These are phyloP conservation scores for Megathymus violae DNA, from an alignment of 1,140 invertebrate species.

Conservation along the genomic window DNA sequence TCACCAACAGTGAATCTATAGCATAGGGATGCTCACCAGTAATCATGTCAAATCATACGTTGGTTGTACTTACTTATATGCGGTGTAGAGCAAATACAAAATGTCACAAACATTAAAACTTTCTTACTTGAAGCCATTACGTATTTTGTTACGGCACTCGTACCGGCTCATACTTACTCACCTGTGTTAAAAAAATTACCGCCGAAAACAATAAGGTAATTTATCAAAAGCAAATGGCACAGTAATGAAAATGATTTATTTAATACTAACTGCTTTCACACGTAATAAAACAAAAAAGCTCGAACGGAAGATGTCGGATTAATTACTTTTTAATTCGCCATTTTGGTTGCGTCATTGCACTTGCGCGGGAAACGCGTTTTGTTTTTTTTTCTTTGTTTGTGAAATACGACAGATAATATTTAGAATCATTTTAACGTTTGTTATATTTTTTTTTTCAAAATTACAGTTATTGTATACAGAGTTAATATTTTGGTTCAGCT, in stretches of 20 bases:
- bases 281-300: slow-evolving; percentile 61
- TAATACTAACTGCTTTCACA: slow-evolving; percentile 63
- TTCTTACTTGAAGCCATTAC: too few species aligned
- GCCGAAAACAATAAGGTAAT: slow-evolving; percentile 45
- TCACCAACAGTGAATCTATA: too few species aligned
- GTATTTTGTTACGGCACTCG: background rate
- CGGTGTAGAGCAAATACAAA: too few species aligned
- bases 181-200: background rate
- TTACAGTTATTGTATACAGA: too few species aligned
- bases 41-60: too few species aligned
- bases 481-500: too few species aligned
- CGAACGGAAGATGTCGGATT: slow-evolving; percentile 59
- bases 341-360: slow-evolving; percentile 64
- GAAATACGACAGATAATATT: too few species aligned
- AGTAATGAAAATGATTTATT: slow-evolving; percentile 59
- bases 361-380: slow-evolving; percentile 56
- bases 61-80: too few species aligned
- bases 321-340: slow-evolving; percentile 77
- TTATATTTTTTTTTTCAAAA: too few species aligned
- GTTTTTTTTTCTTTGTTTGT: background rate
- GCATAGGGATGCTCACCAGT: too few species aligned
- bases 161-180: background rate
- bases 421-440: too few species aligned
- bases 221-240: slow-evolving; percentile 48
- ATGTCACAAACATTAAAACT: background rate